Evolutionary conservation across 1,140 invertebrate species (phyloP).

Genomic region (Zaprionus capensis): DNA sequence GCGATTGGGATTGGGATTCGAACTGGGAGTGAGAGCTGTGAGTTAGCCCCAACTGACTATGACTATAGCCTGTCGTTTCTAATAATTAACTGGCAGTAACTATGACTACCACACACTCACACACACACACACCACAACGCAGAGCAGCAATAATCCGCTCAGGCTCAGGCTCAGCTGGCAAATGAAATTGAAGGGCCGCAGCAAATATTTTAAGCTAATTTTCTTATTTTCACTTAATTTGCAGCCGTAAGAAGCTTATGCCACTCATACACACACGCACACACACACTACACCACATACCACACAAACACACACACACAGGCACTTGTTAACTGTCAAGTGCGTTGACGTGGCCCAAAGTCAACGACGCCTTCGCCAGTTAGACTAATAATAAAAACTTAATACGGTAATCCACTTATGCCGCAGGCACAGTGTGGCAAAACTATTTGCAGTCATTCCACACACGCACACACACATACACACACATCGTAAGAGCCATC

Average conservation of each 20-base stretch:
- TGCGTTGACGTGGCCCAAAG: slow-evolving; percentile 52
- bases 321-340: slow-evolving; percentile 49
- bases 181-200: slow-evolving; percentile 70
- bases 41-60: neutral
- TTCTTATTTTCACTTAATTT: slow-evolving; percentile 82
- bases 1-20: neutral
- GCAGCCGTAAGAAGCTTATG: slow-evolving; percentile 51
- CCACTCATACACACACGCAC: slow-evolving; percentile 2
- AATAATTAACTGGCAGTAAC: slow-evolving; percentile 60
- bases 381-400: slow-evolving; percentile 83
- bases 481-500: neutral
- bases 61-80: slow-evolving; percentile 47
- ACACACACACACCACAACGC: slow-evolving; percentile 8
- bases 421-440: slow-evolving; percentile 58
- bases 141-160: slow-evolving; percentile 37
- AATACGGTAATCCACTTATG: slow-evolving; percentile 82
- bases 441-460: neutral
- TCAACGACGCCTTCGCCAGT: slow-evolving; percentile 73
- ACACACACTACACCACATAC: slow-evolving; percentile 29
- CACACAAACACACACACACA: slow-evolving; percentile 5
- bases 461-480: neutral
- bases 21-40: slow-evolving; percentile 5
- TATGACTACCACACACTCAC: slow-evolving; percentile 11
- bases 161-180: slow-evolving; percentile 46
- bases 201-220: slow-evolving; percentile 79